phyloP scores from a whole-genome alignment of 1,140 invertebrate genomes.

The Drosophila navojoa region DNA sequence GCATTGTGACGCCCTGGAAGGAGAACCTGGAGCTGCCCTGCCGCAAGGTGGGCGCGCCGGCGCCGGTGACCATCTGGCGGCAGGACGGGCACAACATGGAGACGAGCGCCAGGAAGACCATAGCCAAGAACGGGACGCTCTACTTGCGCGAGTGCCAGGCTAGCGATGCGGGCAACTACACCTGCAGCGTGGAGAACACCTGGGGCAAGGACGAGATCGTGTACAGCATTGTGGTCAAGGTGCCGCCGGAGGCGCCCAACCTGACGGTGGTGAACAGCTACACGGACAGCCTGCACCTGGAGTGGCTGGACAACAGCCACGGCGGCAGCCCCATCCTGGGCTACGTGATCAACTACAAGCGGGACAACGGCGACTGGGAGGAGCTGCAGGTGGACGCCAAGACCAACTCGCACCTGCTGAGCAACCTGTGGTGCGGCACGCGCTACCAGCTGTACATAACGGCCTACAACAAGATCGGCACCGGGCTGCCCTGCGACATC shows the following conservation, averaged over 20 bases:
- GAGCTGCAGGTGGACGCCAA: conserved; percentile 92
- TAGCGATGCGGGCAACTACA: conserved; percentile 94
- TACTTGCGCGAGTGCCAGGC: conserved; percentile 89
- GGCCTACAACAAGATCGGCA: conserved; percentile 94
- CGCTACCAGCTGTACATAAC: conserved; percentile 94
- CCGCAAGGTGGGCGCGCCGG: conserved; percentile 91
- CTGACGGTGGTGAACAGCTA: conserved; percentile 89
- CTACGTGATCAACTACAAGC: conserved; percentile 94
- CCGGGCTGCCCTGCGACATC: conserved; percentile 93
- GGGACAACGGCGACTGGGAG: conserved; percentile 95
- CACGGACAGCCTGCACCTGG: conserved; percentile 88
- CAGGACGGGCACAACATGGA: conserved; percentile 89
- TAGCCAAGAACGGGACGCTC: conserved; percentile 88
- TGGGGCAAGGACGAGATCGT: conserved; percentile 94
- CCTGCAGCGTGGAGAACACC: conserved; percentile 92
- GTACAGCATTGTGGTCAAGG: conserved; percentile 88
- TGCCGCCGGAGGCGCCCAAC: conserved; percentile 88
- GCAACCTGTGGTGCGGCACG: conserved; percentile 94
- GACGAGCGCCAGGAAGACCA: conserved; percentile 87
- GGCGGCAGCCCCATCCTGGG: conserved; percentile 90
- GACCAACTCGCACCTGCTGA: conserved; percentile 90
- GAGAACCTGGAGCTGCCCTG: conserved; percentile 91
- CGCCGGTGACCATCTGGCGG: conserved; percentile 90
- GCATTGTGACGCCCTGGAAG: conserved; percentile 92
- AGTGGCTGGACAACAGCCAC: conserved; percentile 89